Percentiles rank a stretch among this genome's conserved stretches.
Evolutionary conservation across 2,113 vertebrate genomes (phyloP).

Genomic region (Chaenogobius annularis): DNA sequence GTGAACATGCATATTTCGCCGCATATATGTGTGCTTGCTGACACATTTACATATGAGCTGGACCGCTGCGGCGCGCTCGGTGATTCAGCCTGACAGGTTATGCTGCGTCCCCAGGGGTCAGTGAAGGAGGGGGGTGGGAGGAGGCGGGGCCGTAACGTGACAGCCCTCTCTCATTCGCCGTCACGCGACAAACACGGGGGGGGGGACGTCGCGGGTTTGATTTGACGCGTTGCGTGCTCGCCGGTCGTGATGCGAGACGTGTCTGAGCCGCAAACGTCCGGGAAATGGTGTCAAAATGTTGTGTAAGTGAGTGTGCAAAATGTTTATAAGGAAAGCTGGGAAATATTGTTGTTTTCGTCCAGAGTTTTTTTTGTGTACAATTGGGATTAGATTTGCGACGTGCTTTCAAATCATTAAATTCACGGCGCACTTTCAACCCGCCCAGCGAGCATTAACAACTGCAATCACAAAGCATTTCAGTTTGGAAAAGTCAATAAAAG

Average conservation of each 20-base stretch:
- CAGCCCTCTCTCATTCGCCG: slow-evolving; percentile 52
- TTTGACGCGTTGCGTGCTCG: background rate
- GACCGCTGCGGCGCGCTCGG: slow-evolving; percentile 33
- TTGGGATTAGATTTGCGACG: too few relatives aligned
- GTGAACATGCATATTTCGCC: slow-evolving; percentile 64
- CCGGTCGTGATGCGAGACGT: background rate
- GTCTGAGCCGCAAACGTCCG: background rate
- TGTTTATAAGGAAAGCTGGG: too few relatives aligned
- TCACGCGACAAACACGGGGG: slow-evolving; percentile 24
- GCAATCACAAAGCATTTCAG: too few relatives aligned
- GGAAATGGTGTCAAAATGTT: background rate
- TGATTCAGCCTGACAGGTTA: slow-evolving; percentile 67
- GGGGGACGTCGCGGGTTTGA: slow-evolving; percentile 15
- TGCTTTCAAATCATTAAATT: too few relatives aligned
- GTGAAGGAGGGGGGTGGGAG: background rate
- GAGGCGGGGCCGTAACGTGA: slow-evolving; percentile 58
- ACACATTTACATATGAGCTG: slow-evolving; percentile 70
- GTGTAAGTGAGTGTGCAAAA: background rate
- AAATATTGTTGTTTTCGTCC: too few relatives aligned
- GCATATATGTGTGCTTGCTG: slow-evolving; percentile 57
- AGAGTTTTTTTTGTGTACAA: too few relatives aligned
- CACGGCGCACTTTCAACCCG: too few relatives aligned
- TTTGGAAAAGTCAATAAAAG: too few relatives aligned
- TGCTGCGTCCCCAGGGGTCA: slow-evolving; percentile 61
- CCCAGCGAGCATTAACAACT: too few relatives aligned